Evolutionary conservation across 2,113 vertebrate genomes (phyloP).

Genomic region (Phylloscopus whistleri): DNA sequence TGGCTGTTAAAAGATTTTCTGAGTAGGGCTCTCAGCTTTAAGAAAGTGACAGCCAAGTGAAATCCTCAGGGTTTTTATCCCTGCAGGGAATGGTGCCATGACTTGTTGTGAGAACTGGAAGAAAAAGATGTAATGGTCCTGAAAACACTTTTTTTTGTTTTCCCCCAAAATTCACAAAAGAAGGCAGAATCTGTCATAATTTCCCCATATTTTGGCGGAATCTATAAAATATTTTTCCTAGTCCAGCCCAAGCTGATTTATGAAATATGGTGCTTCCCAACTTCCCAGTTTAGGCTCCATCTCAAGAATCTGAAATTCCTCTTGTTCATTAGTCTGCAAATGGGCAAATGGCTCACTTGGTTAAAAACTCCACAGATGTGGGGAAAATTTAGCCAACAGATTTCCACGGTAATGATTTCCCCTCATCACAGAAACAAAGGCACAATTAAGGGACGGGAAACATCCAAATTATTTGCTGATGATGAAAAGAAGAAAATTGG

Average conservation of each 20-base stretch:
- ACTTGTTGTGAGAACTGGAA: not conserved
- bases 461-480: slow-evolving; percentile 41
- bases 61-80: not conserved
- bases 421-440: slow-evolving; percentile 27
- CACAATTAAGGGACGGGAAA: slow-evolving; percentile 48
- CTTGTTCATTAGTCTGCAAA: not conserved
- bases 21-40: not conserved
- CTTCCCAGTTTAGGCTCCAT: not conserved
- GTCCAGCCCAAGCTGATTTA: not conserved
- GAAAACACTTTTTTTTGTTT: not conserved
- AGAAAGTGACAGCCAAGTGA: not conserved
- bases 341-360: not conserved
- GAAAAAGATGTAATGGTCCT: not conserved
- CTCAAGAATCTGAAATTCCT: not conserved
- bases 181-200: not conserved
- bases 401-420: not conserved
- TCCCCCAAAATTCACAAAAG: not conserved
- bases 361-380: slow-evolving; percentile 36
- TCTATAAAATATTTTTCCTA: not conserved
- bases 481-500: slow-evolving; percentile 59
- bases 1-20: not conserved
- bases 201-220: not conserved
- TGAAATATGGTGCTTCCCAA: not conserved
- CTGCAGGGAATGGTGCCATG: not conserved
- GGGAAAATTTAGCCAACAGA: slow-evolving; percentile 47